These are phyloP conservation scores for Mythimna loreyi DNA, from an alignment of 2,888 invertebrate species.

Conservation along the genomic window DNA sequence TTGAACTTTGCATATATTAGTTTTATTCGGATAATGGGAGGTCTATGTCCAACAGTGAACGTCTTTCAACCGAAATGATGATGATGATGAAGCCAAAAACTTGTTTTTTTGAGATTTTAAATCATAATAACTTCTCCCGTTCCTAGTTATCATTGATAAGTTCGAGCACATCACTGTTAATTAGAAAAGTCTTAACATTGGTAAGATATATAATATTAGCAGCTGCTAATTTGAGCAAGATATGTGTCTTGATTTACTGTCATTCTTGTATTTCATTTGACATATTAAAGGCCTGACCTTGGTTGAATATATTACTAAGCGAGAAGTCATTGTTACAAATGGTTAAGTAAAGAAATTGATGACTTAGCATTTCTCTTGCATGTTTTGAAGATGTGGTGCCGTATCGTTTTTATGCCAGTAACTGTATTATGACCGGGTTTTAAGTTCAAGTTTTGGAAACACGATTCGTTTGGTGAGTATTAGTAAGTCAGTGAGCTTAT, in stretches of 20 bases:
- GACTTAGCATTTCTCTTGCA: constrained; percentile 61
- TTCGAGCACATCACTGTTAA: too few species aligned
- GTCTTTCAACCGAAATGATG: too few species aligned
- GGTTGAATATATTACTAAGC: constrained; percentile 47
- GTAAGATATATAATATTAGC: too few species aligned
- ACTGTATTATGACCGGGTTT: constrained; percentile 70
- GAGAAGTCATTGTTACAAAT: constrained; percentile 56
- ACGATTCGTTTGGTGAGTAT: constrained; percentile 34
- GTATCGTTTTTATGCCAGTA: constrained; percentile 62
- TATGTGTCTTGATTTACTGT: constrained; percentile 34
- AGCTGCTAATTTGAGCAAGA: too few species aligned
- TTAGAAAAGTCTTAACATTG: too few species aligned
- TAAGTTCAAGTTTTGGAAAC: constrained; percentile 60
- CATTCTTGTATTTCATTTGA: constrained; percentile 25
- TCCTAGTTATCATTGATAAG: too few species aligned
- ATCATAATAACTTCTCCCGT: too few species aligned
- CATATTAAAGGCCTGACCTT: constrained; percentile 46
- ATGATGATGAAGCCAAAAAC: too few species aligned
- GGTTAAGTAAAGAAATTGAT: constrained; percentile 61
- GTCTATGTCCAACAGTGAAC: too few species aligned
- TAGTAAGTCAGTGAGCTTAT: constrained; percentile 29
- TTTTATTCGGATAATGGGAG: too few species aligned
- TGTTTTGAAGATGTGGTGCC: constrained; percentile 58
- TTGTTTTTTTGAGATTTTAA: too few species aligned
- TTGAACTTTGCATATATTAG: too few species aligned